Base-by-base conservation (phyloP, 23 tunicate genomes). In the Trididemnum clinides region DNA sequence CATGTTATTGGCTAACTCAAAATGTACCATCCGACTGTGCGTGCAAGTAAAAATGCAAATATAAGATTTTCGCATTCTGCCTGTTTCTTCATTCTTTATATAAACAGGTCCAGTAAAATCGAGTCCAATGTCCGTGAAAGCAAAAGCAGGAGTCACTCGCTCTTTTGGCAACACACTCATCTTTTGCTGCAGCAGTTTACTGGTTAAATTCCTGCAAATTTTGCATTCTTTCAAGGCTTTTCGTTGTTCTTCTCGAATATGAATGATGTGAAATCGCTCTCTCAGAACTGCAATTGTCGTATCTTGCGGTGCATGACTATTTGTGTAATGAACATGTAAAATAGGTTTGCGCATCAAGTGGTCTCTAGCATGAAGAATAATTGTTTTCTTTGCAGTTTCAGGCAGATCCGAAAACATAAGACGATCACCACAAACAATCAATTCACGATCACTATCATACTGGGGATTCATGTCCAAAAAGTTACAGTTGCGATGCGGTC, bases 31-130 rank as follows among this genome's bases (percentile, higher is more conserved):
- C 5, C 75, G 36, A 31, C 75, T 66, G n/a, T 66, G 37, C 37
- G 22, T 66, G 75, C 75, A 66, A 3, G 75, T 31, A 31, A 66
- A 66, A n/a, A n/a, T n/a, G n/a, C n/a, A n/a, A 66, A 66, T 66
- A 23, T 66, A 66, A 20, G 75, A 29, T 31, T 66, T 66, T 32
- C 75, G 36, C 75, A 66, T 66, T 15, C 37, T 6, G 2, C 22
- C 75, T 4, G 22, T 59, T 20, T 66, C 75, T 15, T 32, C 37
- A 3, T 6, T 3, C 31, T 66, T 66, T 66, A 66, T 10, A 66
- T 66, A 66, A 6, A 31, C 75, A 10, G 75, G 75, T 4, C 75
- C 75, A 66, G 37, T 28, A 66, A 28, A 66, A 23, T 66, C 37
- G 7, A 66, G 37, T 2, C 75, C 75, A 32, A 31, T 32, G 31